phyloP scores from a whole-genome alignment of 1,140 invertebrate species.

The Procambarus clarkii region DNA sequence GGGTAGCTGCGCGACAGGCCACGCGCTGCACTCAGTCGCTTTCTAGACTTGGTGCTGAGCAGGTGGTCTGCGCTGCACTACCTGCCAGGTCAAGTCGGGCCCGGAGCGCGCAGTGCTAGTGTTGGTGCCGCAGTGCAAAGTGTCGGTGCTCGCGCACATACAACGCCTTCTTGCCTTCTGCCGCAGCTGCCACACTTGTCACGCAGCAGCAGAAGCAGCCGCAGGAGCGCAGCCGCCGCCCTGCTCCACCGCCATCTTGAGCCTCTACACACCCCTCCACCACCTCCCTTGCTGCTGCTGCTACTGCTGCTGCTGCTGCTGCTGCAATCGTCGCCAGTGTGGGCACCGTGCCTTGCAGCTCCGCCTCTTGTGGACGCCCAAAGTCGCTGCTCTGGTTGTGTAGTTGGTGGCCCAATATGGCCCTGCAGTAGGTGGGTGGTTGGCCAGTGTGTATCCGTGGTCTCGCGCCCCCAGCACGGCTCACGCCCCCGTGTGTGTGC shows the following conservation, averaged over 20 bases:
- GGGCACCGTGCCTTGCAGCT: background rate
- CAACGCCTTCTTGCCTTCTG: conserved; percentile 10
- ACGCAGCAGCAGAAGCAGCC: conserved; percentile 44
- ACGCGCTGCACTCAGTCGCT: conserved; percentile 42
- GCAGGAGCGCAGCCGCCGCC: conserved; percentile 47
- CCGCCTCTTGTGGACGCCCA: background rate
- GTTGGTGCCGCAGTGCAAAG: conserved; percentile 38
- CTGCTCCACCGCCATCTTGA: conserved; percentile 61
- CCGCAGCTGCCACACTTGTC: conserved; percentile 1
- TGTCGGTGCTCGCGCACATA: background rate
- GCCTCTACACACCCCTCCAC: conserved; percentile 29
- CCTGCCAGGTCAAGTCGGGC: conserved; percentile 32
- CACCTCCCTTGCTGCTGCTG: conserved; percentile 15
- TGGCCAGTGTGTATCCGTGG: conserved; percentile 41
- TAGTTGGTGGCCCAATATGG: conserved; percentile 31
- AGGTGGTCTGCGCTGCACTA: conserved; percentile 30
- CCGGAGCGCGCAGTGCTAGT: background rate
- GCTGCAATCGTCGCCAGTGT: background rate
- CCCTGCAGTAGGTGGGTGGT: conserved; percentile 41
- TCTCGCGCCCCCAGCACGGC: conserved; percentile 19
- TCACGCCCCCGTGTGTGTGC: conserved; percentile 35
- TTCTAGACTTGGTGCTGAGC: conserved; percentile 52
- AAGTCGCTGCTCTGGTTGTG: background rate
- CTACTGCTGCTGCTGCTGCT: conserved; percentile 39
- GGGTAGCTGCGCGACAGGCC: conserved; percentile 4